Base-by-base conservation (phyloP, 2,797 vertebrate genomes). In the Danio albolineatus region DNA sequence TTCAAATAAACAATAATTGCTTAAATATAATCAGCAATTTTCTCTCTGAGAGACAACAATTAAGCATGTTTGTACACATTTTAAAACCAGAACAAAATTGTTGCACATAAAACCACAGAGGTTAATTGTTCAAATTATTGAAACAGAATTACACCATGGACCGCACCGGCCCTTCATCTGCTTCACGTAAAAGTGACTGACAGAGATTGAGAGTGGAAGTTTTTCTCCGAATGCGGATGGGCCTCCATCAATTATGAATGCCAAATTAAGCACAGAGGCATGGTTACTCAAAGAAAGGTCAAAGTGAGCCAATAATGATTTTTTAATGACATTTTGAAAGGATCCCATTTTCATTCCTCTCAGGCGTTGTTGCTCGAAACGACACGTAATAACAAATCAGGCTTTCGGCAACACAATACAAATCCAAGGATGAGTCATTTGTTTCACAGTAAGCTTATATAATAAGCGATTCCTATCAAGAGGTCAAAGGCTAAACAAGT, bases 251-350 rank as follows among this genome's bases (percentile, higher is more conserved):
- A 89, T 89, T 87, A 89, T 89, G 79, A 61, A 90, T 86, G 87
- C 85, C 85, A 85, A 90, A 89, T 89, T 86, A 91, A 90, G 86
- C 86, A 86, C 86, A 88, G 69, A 86, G 81, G 82, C 77, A 65
- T 64, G 75, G 83, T 90, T 85, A 87, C 84, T 88, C 89, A 91
- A 88, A 89, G 86, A 91, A 92, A 93, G 90, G 91, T 91, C 90
- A 90, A 85, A 83, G 85, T 84, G 86, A 88, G 88, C 89, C 89
- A 90, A 91, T 90, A 92, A 93, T 92, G 90, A 91, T 89, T 90
- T 91, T 92, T 91, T 91, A 90, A 93, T 91, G 91, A 90, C 79
- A 78, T 87, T 84, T 81, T 86, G 83, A 91, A 89, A 91, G 87
- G 85, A 86, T 83, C 83, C 82, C 85, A 90, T 91, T 91, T 88